These are phyloP conservation scores for Stramonita haemastoma DNA, from an alignment of 2,888 invertebrate species.

Conservation along the genomic window DNA sequence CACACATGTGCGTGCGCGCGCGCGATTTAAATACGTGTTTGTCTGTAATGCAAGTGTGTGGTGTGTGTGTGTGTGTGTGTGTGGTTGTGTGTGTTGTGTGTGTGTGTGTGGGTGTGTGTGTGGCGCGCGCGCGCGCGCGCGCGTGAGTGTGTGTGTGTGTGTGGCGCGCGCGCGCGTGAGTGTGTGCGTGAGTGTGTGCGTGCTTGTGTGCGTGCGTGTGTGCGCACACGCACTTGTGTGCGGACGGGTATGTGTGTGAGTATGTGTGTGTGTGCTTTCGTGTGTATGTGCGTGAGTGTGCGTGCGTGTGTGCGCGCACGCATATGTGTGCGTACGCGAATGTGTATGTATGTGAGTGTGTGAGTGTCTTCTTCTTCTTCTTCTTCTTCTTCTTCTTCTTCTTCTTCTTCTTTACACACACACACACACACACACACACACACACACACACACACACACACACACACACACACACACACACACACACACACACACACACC, in stretches of 20 bases:
- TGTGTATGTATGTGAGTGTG: neutral
- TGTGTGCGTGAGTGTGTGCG: neutral
- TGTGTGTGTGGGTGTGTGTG: slow-evolving; percentile 10
- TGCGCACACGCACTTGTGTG: too few relatives aligned
- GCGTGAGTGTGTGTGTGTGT: neutral
- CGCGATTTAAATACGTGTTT: neutral
- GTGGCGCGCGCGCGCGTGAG: neutral
- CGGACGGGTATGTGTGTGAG: neutral
- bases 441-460: too few relatives aligned
- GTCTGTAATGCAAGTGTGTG: neutral
- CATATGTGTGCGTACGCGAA: neutral
- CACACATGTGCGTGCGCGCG: too few relatives aligned
- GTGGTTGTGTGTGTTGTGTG: neutral
- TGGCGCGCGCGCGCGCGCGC: neutral
- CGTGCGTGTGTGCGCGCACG: neutral
- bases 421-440: too few relatives aligned
- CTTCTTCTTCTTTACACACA: too few relatives aligned
- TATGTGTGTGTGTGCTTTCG: neutral
- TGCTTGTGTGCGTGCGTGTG: neutral
- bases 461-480: too few relatives aligned
- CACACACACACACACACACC: too few relatives aligned
- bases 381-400: too few relatives aligned
- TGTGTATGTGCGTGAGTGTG: neutral
- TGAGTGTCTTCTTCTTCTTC: neutral
- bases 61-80: neutral